Evolutionary conservation across 2,888 invertebrate species (phyloP).

Genomic region (Alcis repandata): DNA sequence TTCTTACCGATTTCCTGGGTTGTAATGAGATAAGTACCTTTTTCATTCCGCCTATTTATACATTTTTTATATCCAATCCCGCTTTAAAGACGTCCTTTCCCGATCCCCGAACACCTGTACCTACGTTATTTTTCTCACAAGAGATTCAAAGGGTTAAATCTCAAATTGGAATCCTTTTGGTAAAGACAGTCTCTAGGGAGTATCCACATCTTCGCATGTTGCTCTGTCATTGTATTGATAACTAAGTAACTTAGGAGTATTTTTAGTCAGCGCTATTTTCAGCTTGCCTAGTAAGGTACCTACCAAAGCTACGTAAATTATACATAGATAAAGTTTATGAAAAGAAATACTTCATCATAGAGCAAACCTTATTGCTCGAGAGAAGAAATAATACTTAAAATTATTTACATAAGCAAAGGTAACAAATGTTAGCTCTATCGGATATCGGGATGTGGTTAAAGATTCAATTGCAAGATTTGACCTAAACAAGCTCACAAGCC

Average conservation of each 20-base stretch:
- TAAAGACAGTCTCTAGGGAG: constrained; percentile 58
- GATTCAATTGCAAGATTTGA: too few relatives aligned
- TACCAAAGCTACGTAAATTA: neutral
- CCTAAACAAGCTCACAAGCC: too few relatives aligned
- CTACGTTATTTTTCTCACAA: constrained; percentile 33
- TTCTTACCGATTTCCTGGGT: neutral
- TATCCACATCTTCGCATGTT: constrained; percentile 67
- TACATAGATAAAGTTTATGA: neutral
- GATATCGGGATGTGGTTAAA: too few relatives aligned
- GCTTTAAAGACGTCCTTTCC: constrained; percentile 20
- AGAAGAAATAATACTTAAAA: too few relatives aligned
- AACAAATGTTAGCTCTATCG: too few relatives aligned
- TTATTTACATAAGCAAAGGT: too few relatives aligned
- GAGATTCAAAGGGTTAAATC: constrained; percentile 38
- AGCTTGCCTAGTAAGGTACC: neutral
- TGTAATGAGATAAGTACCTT: neutral
- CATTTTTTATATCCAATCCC: constrained; percentile 24
- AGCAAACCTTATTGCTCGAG: too few relatives aligned
- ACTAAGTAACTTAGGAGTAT: constrained; percentile 43
- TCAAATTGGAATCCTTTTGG: constrained; percentile 49
- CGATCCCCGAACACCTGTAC: constrained; percentile 33
- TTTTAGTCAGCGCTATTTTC: neutral
- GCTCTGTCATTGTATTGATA: constrained; percentile 61
- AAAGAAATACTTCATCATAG: too few relatives aligned
- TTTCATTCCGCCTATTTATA: neutral